Evolutionary conservation across 2,888 invertebrate species (phyloP), one percentile per base, ranked within the genome.

Genomic region (Campoletis raptor): DNA sequence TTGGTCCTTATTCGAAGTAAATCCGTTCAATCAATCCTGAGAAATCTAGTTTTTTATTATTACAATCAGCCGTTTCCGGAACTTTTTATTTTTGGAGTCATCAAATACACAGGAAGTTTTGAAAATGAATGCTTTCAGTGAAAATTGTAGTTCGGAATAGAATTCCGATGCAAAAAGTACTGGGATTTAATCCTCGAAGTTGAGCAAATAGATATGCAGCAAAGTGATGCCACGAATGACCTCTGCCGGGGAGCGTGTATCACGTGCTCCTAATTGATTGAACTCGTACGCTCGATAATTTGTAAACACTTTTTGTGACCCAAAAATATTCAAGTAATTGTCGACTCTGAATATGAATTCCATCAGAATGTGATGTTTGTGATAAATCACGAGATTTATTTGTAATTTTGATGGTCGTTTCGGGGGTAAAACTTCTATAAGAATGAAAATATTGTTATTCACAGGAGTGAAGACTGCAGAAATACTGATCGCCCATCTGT

Each of bases 401-500:
- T 30, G 30, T 30, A 30, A 30, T 30, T 5, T 1, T 48, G 6
- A 18, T 18, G n/a, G 18, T 48, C 42, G 42, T 9, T 10, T 42
- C 42, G 9, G 42, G 8, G 42, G 0, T 10, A 42, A 30, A 30
- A 42, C 42, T 10, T 10, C 0, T 42, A 42, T 10, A 10, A 10
- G 10, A 42, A 42, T 42, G 42, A 10, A 42, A 42, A 42, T 42
- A 42, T 42, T 42, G 9, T 42, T 2, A 61, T 70, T 95, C 21
- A 66, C 74, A 95, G 96, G 98, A 10, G 98, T 98, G 15, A 96
- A 96, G 61, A 96, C 97, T 0, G 94, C 96, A 54, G 98, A 98
- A 95, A 97, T 98, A 94, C 95, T 98, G 67, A 94, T 97, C 85
- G 97, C 98, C 0, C 98, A 98, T 93, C 96, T 98, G 82, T 91